Conservation (phyloP, 2,113 vertebrate genomes). For the Ia io region DNA sequence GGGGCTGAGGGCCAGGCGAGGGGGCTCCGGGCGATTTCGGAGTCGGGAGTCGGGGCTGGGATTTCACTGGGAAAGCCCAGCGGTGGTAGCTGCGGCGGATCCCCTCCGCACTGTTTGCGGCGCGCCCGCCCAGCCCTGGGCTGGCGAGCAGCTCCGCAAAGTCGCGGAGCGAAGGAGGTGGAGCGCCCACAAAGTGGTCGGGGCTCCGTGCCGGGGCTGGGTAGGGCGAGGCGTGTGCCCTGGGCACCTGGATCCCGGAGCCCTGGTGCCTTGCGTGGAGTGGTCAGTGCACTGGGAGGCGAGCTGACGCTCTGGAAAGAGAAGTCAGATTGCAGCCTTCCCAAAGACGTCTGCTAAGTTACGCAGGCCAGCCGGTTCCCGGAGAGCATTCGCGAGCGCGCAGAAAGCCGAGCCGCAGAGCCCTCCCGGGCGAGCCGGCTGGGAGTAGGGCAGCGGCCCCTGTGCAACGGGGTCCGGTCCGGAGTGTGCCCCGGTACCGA, state of each 20-base stretch:
- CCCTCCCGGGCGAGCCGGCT: neutral
- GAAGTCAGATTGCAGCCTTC: slow-evolving; percentile 57
- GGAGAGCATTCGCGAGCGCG: neutral
- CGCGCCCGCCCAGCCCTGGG: slow-evolving; percentile 28
- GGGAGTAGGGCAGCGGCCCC: neutral
- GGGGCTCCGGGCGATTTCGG: slow-evolving; percentile 75
- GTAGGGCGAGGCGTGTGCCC: slow-evolving; percentile 65
- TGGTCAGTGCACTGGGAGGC: slow-evolving; percentile 6
- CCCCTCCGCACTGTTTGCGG: slow-evolving; percentile 81
- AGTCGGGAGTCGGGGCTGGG: slow-evolving; percentile 83
- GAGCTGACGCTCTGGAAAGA: slow-evolving; percentile 51
- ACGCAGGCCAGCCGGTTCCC: slow-evolving; percentile 65
- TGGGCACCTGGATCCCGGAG: slow-evolving; percentile 53
- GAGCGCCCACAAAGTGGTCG: slow-evolving; percentile 64
- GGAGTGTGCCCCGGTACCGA: neutral
- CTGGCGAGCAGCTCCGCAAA: slow-evolving; percentile 48
- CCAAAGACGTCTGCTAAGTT: slow-evolving; percentile 65
- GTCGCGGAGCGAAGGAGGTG: slow-evolving; percentile 53
- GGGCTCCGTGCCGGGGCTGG: slow-evolving; percentile 61
- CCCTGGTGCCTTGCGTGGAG: slow-evolving; percentile 45
- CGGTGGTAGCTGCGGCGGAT: slow-evolving; percentile 88
- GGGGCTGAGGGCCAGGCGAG: slow-evolving; percentile 75
- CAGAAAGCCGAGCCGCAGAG: slow-evolving; percentile 40
- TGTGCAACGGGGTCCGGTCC: neutral
- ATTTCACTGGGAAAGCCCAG: slow-evolving; percentile 86